phyloP scores from a whole-genome alignment of 2,888 invertebrate genomes.

The Celastrina argiolus region DNA sequence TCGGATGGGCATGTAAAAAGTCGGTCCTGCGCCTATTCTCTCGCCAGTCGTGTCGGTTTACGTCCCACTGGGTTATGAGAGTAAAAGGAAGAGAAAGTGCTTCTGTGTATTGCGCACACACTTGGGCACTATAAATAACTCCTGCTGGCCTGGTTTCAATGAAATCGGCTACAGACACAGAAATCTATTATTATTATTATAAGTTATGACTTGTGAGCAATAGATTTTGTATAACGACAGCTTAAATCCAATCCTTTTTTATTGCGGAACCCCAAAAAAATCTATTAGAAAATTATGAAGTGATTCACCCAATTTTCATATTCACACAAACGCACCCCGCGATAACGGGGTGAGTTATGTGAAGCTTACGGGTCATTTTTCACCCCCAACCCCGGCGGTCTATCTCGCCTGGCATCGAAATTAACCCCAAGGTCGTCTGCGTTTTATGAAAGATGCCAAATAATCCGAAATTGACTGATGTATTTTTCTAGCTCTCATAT shows the following conservation, averaged over 20 bases:
- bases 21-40: no score
- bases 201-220: background rate
- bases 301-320: slow-evolving; percentile 8
- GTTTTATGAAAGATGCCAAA: slow-evolving; percentile 13
- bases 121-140: no score
- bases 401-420: slow-evolving; percentile 12
- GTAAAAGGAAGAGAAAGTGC: no score
- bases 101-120: no score
- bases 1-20: no score
- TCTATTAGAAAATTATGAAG: slow-evolving; percentile 3
- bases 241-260: background rate
- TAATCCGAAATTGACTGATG: slow-evolving; percentile 5
- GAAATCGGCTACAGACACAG: no score
- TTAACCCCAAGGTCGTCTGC: slow-evolving; percentile 6
- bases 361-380: background rate
- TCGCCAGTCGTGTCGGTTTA: no score
- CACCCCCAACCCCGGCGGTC: slow-evolving; percentile 3
- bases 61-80: no score
- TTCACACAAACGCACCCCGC: background rate
- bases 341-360: slow-evolving; percentile 13
- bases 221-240: background rate
- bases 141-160: no score
- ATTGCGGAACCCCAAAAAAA: background rate
- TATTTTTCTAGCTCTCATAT: background rate
- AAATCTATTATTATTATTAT: background rate